phyloP scores from a whole-genome alignment of 2,113 vertebrate species.

The Ivindomyrus marchei region DNA sequence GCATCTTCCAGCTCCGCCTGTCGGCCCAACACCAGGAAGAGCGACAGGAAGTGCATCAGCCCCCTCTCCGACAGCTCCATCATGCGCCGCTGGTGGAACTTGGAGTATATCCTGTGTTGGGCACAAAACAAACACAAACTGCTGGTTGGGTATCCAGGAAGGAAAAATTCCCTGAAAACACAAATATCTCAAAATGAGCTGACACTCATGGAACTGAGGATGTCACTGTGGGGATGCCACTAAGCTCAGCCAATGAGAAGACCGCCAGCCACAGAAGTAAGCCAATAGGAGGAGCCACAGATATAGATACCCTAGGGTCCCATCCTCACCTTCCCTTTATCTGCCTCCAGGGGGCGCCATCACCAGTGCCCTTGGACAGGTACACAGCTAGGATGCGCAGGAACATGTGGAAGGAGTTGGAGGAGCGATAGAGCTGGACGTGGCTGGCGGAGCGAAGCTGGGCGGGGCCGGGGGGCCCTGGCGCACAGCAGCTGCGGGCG shows the following conservation, averaged over 20 bases:
- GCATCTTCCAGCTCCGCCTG: conserved; percentile 80
- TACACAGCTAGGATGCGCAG: conserved; percentile 79
- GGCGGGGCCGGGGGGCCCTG: conserved; percentile 47
- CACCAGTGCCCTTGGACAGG: conserved; percentile 67
- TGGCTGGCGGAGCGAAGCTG: conserved; percentile 49
- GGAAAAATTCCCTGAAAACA: neutral
- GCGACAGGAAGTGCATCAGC: conserved; percentile 69
- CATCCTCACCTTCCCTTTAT: conserved; percentile 85
- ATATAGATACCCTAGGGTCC: neutral
- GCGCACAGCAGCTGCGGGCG: conserved; percentile 71
- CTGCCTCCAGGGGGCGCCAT: conserved; percentile 83
- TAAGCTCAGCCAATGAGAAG: neutral
- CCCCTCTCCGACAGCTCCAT: conserved; percentile 83
- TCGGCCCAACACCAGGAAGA: conserved; percentile 77
- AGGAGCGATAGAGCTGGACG: conserved; percentile 70
- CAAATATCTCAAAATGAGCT: neutral
- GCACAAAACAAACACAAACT: neutral
- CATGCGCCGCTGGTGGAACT: conserved; percentile 89
- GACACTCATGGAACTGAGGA: neutral
- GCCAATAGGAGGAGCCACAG: neutral
- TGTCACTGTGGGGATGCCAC: neutral
- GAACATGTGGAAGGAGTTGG: conserved; percentile 89
- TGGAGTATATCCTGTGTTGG: conserved; percentile 83
- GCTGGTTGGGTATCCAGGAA: neutral
- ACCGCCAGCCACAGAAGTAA: neutral